phyloP scores from a whole-genome alignment of 2,113 vertebrate species.

The Oryzias celebensis region DNA sequence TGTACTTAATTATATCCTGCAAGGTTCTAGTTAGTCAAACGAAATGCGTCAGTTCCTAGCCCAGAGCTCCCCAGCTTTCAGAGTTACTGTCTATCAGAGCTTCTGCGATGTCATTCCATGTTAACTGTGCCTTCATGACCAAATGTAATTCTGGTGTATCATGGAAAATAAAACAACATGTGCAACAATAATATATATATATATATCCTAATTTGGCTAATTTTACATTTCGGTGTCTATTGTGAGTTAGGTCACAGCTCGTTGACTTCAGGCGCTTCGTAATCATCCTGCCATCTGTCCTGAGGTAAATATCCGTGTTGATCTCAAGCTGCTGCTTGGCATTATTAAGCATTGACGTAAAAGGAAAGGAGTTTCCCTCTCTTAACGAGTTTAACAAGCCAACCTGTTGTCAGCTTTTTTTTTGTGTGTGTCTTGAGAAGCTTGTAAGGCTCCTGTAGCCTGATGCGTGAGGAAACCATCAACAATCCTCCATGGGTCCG shows the following conservation, averaged over 20 bases:
- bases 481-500: no score
- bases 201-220: background rate
- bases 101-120: background rate
- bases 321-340: constrained; percentile 41
- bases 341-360: constrained; percentile 64
- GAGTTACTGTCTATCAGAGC: constrained; percentile 3
- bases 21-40: constrained; percentile 27
- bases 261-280: constrained; percentile 19
- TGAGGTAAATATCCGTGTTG: constrained; percentile 33
- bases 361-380: constrained; percentile 56
- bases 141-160: background rate
- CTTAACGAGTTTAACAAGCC: constrained; percentile 46
- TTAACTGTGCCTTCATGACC: background rate
- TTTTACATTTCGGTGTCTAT: background rate
- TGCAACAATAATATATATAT: background rate
- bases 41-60: constrained; percentile 34
- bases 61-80: constrained; percentile 23
- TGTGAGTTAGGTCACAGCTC: constrained; percentile 11
- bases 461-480: constrained; percentile 22
- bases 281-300: constrained; percentile 65
- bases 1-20: constrained; percentile 9
- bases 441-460: constrained; percentile 32
- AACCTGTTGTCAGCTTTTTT: constrained; percentile 19
- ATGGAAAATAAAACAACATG: background rate
- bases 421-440: constrained; percentile 5